Base-by-base conservation (phyloP, 2,797 vertebrate species). In the Dicrostonyx torquatus region DNA sequence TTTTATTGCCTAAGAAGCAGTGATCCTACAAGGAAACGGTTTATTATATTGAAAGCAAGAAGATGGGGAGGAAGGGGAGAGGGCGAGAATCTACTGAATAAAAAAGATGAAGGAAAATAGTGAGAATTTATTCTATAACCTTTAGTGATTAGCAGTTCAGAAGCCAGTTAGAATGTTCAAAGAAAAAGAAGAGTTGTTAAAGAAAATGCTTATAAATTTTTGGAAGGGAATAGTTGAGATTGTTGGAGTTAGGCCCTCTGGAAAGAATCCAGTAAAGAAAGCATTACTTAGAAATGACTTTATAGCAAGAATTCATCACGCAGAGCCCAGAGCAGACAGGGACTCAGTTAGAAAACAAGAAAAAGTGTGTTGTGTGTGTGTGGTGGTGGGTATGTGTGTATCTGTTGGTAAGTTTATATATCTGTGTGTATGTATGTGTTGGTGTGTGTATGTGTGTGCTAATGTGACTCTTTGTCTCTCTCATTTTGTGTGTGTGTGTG, bases 41-140 rank as follows among this genome's bases (percentile, higher is more conserved):
- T 93, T 94, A 94, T 86, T 96, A 60, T 45, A 68, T n/a, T 91
- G 82, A 89, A 89, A 95, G 89, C 95, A 72, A 94, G 94, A 95
- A 89, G 58, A 80, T n/a, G 62, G 26, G 34, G 37, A 2, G 29
- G 26, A 2, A 14, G 68, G 20, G 10, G 13, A 73, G 79, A 62
- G 12, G 20, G 70, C n/a, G 20, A 89, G 66, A 84, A 90, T 82
- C 45, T 68, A 50, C 62, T 26, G 62, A 68, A 85, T 68, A 50
- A n/a, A 50, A 66, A 85, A 85, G 60, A 50, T 50, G 82, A 13
- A 85, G 53, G 18, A 31, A 24, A 60, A 87, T 76, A 31, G 53
- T 43, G n/a, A 89, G 37, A 80, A 89, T 82, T 53, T 53, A 73
- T 91, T 79, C 34, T 53, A 26, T 55, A 76, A 76, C 45, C 72